Evolutionary conservation across 1,140 invertebrate genomes (phyloP).

Genomic region (Wiebesia pumilae): DNA sequence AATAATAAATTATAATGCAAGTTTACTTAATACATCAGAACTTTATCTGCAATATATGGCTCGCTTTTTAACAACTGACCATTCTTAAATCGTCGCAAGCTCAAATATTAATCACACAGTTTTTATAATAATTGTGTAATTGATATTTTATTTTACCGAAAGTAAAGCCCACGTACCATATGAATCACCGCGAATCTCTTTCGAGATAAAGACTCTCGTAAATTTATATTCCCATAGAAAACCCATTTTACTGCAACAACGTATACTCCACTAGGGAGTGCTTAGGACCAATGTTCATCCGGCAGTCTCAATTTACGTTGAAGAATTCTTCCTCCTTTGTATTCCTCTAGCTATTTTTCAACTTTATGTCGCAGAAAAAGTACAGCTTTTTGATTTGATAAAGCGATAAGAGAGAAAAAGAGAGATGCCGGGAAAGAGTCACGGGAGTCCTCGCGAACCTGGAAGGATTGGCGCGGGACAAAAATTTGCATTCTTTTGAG

Average conservation of each 20-base stretch:
- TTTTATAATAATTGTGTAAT: neutral
- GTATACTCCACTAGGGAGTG: neutral
- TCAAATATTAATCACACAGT: neutral
- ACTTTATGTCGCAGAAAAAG: constrained; percentile 30
- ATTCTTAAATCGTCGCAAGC: too few relatives aligned
- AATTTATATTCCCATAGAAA: constrained; percentile 29
- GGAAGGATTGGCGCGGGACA: constrained; percentile 12
- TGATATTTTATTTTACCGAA: neutral
- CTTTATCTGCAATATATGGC: too few relatives aligned
- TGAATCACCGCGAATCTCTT: neutral
- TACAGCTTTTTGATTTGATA: neutral
- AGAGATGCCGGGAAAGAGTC: neutral
- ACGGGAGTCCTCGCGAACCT: neutral
- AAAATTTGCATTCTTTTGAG: constrained; percentile 46
- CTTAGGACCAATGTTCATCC: constrained; percentile 29
- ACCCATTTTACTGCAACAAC: neutral
- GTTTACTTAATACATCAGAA: too few relatives aligned
- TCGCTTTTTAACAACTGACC: too few relatives aligned
- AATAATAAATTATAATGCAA: too few relatives aligned
- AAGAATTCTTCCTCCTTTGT: constrained; percentile 5
- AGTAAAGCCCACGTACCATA: neutral
- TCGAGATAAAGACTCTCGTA: neutral
- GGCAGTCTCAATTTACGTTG: constrained; percentile 31
- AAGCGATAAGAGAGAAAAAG: constrained; percentile 17
- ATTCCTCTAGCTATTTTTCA: constrained; percentile 6